Evolutionary conservation across 2,797 vertebrate species (phyloP).

Genomic region (Enteromius radiatus): DNA sequence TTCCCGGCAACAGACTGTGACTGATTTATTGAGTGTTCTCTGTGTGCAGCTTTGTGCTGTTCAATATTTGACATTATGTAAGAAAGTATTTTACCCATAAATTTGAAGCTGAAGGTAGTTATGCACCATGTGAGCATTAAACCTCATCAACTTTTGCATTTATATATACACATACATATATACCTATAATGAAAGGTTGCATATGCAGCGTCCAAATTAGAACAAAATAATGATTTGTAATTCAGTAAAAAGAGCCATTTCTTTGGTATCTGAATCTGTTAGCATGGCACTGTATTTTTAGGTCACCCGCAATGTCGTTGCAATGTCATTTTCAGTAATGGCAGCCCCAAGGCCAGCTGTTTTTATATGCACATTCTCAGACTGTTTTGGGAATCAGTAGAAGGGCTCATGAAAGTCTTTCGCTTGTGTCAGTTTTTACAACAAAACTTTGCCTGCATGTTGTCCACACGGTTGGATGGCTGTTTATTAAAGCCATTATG

Average conservation of each 20-base stretch:
- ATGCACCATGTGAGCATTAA: neutral
- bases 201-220: neutral
- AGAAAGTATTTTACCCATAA: neutral
- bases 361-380: constrained; percentile 51
- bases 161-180: neutral
- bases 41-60: neutral
- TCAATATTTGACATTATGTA: constrained; percentile 4
- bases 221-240: neutral
- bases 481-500: constrained; percentile 3
- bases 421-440: neutral
- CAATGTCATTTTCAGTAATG: constrained; percentile 57
- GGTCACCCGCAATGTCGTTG: constrained; percentile 49
- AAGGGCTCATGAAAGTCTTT: constrained; percentile 25
- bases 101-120: neutral
- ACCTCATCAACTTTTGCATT: neutral
- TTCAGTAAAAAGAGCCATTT: constrained; percentile 1
- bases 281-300: constrained; percentile 41
- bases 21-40: constrained; percentile 21
- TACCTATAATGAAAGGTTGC: neutral
- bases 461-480: neutral
- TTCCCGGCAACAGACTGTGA: constrained; percentile 2
- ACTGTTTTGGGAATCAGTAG: constrained; percentile 39
- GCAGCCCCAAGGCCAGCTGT: constrained; percentile 51
- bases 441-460: neutral
- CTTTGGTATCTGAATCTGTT: constrained; percentile 1